Evolutionary conservation across 30 jellyfish, hydroid and myxozoan species (phyloP).

Genomic region (Chrysaora quinquecirrha): DNA sequence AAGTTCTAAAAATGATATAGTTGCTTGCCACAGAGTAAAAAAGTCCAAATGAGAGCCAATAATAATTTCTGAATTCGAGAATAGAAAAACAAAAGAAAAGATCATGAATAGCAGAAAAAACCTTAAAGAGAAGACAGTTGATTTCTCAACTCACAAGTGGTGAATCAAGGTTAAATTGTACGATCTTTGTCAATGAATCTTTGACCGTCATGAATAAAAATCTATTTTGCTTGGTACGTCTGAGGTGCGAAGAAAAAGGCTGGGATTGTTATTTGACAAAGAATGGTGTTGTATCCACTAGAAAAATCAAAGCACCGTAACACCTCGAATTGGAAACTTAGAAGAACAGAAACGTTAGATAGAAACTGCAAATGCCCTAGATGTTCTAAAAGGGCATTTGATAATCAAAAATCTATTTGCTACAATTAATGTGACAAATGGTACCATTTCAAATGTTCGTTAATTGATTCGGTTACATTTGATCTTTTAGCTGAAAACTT

Average conservation of each 20-base stretch:
- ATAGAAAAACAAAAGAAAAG: neutral
- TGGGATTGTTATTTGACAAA: slow-evolving; percentile 10
- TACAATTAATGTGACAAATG: neutral
- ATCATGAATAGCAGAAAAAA: too few species aligned
- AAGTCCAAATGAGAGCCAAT: too few species aligned
- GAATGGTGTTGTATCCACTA: slow-evolving; percentile 6
- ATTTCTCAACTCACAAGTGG: neutral
- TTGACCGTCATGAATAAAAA: neutral
- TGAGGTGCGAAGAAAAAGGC: neutral
- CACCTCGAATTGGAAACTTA: neutral
- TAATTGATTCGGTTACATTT: too few species aligned
- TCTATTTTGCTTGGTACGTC: neutral
- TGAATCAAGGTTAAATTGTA: neutral
- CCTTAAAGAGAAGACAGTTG: neutral
- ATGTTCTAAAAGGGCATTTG: too few species aligned
- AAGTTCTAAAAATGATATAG: neutral
- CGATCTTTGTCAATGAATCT: slow-evolving; percentile 2
- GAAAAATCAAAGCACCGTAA: neutral
- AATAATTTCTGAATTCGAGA: neutral
- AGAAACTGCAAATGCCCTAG: too few species aligned
- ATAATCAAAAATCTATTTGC: neutral
- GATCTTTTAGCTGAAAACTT: too few species aligned
- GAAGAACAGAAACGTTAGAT: neutral
- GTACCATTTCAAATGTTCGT: neutral
- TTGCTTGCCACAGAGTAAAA: slow-evolving; percentile 7